These are phyloP conservation scores for Aphrocallistes beatrix DNA, from an alignment of 37 sponge, comb jelly and placozoan species.

Conservation along the genomic window DNA sequence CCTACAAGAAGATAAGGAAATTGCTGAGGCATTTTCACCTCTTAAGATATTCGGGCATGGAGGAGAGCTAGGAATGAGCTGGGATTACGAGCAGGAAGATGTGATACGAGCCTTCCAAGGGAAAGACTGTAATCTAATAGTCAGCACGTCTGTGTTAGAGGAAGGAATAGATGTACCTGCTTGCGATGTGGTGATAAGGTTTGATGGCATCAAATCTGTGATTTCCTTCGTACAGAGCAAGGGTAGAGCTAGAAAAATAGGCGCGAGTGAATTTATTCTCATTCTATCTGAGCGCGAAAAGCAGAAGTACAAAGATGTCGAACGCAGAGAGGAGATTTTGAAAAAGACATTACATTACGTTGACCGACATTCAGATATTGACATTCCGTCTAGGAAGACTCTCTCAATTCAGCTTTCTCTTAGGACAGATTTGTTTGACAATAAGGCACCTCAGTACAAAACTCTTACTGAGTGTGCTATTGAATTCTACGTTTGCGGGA, in stretches of 20 bases:
- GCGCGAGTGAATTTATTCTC: background rate
- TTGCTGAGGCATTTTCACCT: background rate
- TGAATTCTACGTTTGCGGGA: background rate
- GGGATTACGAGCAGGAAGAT: constrained; percentile 31
- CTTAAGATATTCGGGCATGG: constrained; percentile 3
- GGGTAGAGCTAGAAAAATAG: background rate
- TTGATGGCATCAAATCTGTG: background rate
- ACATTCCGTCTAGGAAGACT: background rate
- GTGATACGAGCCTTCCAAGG: constrained; percentile 55
- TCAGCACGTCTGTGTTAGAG: constrained; percentile 77
- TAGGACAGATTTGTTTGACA: too few species aligned
- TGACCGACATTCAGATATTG: background rate
- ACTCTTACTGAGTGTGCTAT: background rate
- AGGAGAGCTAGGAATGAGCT: background rate
- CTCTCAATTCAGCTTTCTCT: background rate
- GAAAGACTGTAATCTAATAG: constrained; percentile 53
- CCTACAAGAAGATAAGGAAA: background rate
- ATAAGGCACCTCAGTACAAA: background rate
- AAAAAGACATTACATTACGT: background rate
- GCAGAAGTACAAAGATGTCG: background rate
- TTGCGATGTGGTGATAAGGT: constrained; percentile 80
- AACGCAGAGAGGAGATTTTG: background rate
- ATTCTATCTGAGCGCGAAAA: background rate
- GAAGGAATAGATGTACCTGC: constrained; percentile 86
- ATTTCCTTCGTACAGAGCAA: constrained; percentile 8